Evolutionary conservation across 2,797 vertebrate species (phyloP).

Genomic region (Tiaroga cobitis): DNA sequence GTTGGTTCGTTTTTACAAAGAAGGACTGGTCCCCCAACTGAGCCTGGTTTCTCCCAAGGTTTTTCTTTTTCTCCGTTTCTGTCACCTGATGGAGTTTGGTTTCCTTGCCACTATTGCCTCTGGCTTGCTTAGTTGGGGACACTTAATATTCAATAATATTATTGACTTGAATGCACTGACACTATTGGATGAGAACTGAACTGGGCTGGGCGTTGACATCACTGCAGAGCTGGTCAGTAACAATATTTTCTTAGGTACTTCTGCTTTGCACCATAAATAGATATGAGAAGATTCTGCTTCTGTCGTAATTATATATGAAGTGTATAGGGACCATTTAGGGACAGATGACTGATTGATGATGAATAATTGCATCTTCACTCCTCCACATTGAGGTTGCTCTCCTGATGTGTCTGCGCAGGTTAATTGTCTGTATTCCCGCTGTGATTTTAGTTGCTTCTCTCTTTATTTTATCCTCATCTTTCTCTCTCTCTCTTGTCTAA

Average conservation of each 20-base stretch:
- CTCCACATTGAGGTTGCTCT: constrained; percentile 17
- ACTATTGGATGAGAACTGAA: background rate
- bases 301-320: background rate
- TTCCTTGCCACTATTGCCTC: too few relatives aligned
- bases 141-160: background rate
- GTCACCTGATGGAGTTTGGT: background rate
- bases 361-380: constrained; percentile 36
- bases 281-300: background rate
- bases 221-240: background rate
- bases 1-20: too few relatives aligned
- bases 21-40: too few relatives aligned
- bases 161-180: too few relatives aligned
- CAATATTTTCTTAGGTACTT: background rate
- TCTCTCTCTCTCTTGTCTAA: background rate
- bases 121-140: background rate
- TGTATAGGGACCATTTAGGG: background rate
- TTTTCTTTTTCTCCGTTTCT: too few relatives aligned
- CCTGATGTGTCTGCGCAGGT: constrained; percentile 35
- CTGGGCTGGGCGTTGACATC: background rate
- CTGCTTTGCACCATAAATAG: background rate
- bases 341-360: constrained; percentile 17
- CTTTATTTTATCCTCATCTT: background rate
- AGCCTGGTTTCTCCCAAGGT: too few relatives aligned
- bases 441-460: background rate
- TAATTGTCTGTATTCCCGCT: constrained; percentile 40